Evolutionary conservation across 2,797 vertebrate genomes (phyloP).

Genomic region (Scyliorhinus canicula): DNA sequence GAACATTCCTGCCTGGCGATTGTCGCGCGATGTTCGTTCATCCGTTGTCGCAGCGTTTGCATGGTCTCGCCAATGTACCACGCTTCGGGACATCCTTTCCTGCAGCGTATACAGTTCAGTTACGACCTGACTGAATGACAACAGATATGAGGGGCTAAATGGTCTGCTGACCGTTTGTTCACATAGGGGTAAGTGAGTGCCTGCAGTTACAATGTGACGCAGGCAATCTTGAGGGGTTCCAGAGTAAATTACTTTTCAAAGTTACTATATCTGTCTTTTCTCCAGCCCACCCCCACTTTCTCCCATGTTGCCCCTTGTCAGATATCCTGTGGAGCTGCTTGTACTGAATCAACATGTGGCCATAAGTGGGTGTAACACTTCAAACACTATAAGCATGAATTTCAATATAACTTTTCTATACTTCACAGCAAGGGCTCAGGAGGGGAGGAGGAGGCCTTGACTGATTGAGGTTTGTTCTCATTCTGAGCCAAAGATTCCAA

Average conservation of each 20-base stretch:
- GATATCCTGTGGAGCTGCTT: neutral
- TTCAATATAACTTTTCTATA: neutral
- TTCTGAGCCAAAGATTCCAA: neutral
- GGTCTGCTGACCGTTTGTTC: neutral
- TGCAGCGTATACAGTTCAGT: neutral
- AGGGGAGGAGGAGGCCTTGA: neutral
- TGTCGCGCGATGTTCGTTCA: too few species aligned
- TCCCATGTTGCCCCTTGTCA: neutral
- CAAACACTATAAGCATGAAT: neutral
- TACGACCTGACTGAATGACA: neutral
- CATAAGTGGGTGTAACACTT: neutral
- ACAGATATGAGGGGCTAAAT: neutral
- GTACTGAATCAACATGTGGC: neutral
- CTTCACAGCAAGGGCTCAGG: neutral
- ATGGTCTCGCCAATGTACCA: too few species aligned
- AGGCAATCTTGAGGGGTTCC: neutral
- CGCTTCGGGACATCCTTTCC: too few species aligned
- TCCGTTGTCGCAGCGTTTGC: too few species aligned
- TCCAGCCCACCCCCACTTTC: neutral
- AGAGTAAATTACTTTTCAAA: neutral
- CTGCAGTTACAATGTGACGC: neutral
- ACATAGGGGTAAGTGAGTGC: neutral
- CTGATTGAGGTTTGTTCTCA: neutral
- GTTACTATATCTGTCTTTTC: neutral
- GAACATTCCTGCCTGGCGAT: too few species aligned